Conservation (phyloP, 2,888 invertebrate genomes). For the Platycheirus albimanus region DNA sequence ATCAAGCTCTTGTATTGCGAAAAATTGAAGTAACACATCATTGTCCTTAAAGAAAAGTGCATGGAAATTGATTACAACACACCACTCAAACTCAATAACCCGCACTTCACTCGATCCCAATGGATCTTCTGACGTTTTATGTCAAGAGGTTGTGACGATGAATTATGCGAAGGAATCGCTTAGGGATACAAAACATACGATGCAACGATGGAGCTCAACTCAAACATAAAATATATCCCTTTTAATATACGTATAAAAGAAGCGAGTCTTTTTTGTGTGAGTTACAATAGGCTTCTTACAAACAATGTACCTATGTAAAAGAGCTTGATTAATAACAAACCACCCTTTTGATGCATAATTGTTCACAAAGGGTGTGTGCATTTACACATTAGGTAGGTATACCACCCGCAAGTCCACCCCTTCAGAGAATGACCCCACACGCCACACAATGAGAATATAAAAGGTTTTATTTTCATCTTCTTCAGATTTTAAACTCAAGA, state of each 20-base stretch:
- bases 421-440: constrained; percentile 3
- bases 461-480: constrained; percentile 49
- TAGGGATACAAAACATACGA: constrained; percentile 45
- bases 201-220: constrained; percentile 18
- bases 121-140: constrained; percentile 63
- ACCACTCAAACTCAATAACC: constrained; percentile 66
- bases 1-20: constrained; percentile 20
- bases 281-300: constrained; percentile 43
- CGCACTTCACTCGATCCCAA: constrained; percentile 52
- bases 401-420: constrained; percentile 6
- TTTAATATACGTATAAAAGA: constrained; percentile 51
- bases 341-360: constrained; percentile 69
- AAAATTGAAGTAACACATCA: constrained; percentile 50
- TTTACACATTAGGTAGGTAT: constrained; percentile 16
- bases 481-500: constrained; percentile 29
- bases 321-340: constrained; percentile 71
- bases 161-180: constrained; percentile 62
- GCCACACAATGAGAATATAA: constrained; percentile 31
- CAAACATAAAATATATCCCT: constrained; percentile 20
- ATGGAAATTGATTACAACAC: constrained; percentile 67
- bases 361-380: constrained; percentile 59
- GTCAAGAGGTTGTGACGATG: constrained; percentile 71
- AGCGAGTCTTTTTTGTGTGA: constrained; percentile 6
- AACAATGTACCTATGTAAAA: constrained; percentile 64
- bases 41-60: constrained; percentile 38